Percentiles rank a stretch among this genome's conserved stretches.
phyloP scores from a whole-genome alignment of 2,888 invertebrate species.

The Latrodectus hesperus region DNA sequence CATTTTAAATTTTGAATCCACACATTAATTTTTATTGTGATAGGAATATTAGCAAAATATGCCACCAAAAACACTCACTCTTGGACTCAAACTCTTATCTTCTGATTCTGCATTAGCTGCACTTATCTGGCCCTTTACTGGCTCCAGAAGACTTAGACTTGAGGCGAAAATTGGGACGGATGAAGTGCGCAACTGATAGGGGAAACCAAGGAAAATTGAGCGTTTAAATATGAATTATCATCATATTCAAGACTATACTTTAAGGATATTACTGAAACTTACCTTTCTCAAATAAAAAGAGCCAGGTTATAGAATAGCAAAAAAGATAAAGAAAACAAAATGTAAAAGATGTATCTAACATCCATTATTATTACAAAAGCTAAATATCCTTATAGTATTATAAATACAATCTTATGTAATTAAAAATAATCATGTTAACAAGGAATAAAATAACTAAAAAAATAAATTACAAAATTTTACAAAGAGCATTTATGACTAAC shows the following conservation, averaged over 20 bases:
- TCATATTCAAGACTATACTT: no score
- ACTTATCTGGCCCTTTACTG: slow-evolving; percentile 72
- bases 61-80: slow-evolving; percentile 13
- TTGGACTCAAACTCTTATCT: slow-evolving; percentile 40
- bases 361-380: background rate
- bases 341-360: background rate
- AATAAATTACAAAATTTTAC: no score
- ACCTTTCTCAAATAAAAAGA: slow-evolving; percentile 69
- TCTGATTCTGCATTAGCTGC: slow-evolving; percentile 51
- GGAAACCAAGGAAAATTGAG: background rate
- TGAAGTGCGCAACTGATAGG: slow-evolving; percentile 83
- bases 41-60: no score
- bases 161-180: slow-evolving; percentile 89
- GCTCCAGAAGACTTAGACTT: slow-evolving; percentile 82
- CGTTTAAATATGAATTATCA: no score
- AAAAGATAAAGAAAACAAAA: slow-evolving; percentile 18
- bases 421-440: no score
- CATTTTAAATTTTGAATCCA: no score
- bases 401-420: no score
- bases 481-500: no score
- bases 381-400: no score
- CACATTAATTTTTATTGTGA: no score
- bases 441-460: no score
- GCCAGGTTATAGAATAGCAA: slow-evolving; percentile 64
- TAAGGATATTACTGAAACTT: slow-evolving; percentile 5